Evolutionary conservation across 2,797 vertebrate species (phyloP), one percentile per base, ranked within the genome.

Genomic region (Argyrosomus regius): DNA sequence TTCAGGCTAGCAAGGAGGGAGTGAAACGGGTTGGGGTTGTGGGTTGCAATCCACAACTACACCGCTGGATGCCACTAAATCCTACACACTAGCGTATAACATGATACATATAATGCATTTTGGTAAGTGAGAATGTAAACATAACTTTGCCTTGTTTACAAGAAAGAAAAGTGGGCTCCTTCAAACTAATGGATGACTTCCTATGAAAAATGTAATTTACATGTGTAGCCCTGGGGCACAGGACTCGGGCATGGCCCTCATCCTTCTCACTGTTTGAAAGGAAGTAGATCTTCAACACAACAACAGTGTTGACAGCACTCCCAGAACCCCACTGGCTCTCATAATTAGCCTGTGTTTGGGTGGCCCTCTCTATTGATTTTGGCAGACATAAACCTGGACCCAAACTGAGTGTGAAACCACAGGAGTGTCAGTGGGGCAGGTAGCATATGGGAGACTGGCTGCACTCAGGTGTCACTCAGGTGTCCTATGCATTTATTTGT

Each of bases 321-420:
- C 70, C 58, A 84, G 80, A 83, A 72, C 35, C 75, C 67, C 17
- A 20, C 69, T 80, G 72, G 71, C 66, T 87, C 75, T 43, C 48
- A 72, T 88, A 81, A 88, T 90, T 88, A 87, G 74, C 78, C 67
- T 18, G 31, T 39, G 54, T 78, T 78, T 80, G 63, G 67, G 63
- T 74, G 81, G 75, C 53, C 50, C n/a, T 73, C 24, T 68, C 71
- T 75, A 78, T 67, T 80, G 83, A 86, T 62, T 62, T 64, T 81
- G 73, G 85, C 87, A 66, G 52, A 2, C 10, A 72, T 66, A 53
- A 49, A 81, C 39, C 72, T 79, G 72, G 60, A 83, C 20, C 56
- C 77, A 82, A 39, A 75, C 68, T 16, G 72, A 74, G 69, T 45
- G 72, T 62, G 75, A 86, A 85, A 72, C 75, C 43, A 72, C 82